Conservation (phyloP, 2,797 vertebrate genomes). For the Lithobates pipiens region DNA sequence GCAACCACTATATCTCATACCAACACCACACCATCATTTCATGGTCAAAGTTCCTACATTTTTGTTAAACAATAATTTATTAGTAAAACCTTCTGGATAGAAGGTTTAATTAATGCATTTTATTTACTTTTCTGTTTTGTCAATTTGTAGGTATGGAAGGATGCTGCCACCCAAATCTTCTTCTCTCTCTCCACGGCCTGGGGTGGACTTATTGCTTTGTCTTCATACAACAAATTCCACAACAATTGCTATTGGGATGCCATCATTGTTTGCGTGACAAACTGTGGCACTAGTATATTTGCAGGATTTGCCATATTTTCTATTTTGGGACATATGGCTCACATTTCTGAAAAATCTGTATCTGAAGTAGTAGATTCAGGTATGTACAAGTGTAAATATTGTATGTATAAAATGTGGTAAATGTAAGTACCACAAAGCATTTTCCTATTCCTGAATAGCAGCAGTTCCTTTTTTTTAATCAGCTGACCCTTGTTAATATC, state of each 20-base stretch:
- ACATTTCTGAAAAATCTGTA: conserved; percentile 75
- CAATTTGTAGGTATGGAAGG: conserved; percentile 78
- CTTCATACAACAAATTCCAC: conserved; percentile 84
- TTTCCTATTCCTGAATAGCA: no score
- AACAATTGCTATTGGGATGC: conserved; percentile 82
- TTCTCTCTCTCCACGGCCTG: conserved; percentile 80
- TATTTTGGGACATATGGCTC: conserved; percentile 83
- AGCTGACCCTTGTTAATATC: no score
- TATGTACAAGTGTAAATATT: conserved; percentile 61
- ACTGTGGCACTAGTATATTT: conserved; percentile 80
- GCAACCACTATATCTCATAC: no score
- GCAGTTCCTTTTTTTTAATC: no score
- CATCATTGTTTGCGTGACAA: conserved; percentile 76
- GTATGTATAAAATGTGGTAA: no score
- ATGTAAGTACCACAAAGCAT: no score
- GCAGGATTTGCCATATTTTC: conserved; percentile 85
- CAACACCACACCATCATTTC: no score
- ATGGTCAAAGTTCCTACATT: no score
- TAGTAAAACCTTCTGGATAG: no score
- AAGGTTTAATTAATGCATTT: no score
- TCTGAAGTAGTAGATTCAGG: conserved; percentile 79
- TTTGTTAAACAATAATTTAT: no score
- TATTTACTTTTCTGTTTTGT: background rate
- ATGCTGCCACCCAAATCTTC: conserved; percentile 83
- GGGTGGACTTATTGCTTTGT: conserved; percentile 80